Evolutionary conservation across 1,140 invertebrate species (phyloP).

Genomic region (Andricus grossulariae): DNA sequence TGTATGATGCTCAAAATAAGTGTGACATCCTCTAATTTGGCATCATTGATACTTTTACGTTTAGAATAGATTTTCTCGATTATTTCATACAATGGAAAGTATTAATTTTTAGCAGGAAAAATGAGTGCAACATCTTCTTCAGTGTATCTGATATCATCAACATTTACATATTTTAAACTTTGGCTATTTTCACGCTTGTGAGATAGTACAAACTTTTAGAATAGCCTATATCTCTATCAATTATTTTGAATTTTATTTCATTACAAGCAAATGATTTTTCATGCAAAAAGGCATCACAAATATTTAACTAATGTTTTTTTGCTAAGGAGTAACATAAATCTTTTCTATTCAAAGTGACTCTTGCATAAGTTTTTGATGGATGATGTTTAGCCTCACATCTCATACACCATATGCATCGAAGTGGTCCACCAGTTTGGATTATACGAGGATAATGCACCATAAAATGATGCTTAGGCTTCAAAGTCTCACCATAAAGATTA

Average conservation of each 20-base stretch:
- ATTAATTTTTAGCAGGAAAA: background rate
- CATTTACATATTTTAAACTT: background rate
- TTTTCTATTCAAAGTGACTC: conserved; percentile 39
- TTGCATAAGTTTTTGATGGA: conserved; percentile 46
- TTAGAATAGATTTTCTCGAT: conserved; percentile 33
- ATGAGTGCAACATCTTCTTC: conserved; percentile 11
- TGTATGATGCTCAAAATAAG: too few species aligned
- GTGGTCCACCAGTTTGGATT: conserved; percentile 49
- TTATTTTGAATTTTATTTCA: conserved; percentile 25
- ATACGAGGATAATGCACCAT: conserved; percentile 53
- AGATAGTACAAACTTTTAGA: background rate
- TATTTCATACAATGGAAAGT: conserved; percentile 12
- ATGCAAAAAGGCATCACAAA: conserved; percentile 42
- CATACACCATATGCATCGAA: conserved; percentile 52
- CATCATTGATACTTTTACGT: too few species aligned
- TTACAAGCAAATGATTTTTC: conserved; percentile 33
- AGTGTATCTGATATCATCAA: conserved; percentile 23
- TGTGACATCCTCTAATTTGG: too few species aligned
- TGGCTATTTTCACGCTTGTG: background rate
- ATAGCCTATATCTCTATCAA: background rate
- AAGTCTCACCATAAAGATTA: conserved; percentile 39
- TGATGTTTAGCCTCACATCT: conserved; percentile 56
- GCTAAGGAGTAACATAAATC: conserved; percentile 52
- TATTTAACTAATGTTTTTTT: conserved; percentile 51
- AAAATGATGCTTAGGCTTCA: conserved; percentile 58